Base-by-base conservation (phyloP, 2,797 vertebrate genomes). In the Selene dorsalis region DNA sequence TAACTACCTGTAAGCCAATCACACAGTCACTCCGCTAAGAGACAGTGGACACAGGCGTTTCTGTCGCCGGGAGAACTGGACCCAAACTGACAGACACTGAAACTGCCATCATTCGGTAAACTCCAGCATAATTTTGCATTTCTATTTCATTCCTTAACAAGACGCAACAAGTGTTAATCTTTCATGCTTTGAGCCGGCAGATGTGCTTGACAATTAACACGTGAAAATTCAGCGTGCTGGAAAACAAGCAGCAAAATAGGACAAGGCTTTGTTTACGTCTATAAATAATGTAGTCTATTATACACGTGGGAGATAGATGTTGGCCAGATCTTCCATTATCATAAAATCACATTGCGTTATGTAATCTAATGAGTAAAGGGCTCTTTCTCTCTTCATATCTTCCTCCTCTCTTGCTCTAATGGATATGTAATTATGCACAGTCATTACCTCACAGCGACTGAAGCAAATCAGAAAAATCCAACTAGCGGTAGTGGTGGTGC, bases 341-440 rank as follows among this genome's bases (percentile, higher is more conserved):
- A 88, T 79, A 48, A 71, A 80, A 76, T 61, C 57, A 41, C 62
- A 74, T 64, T 68, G 73, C 61, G 53, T 90, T 85, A 83, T 80
- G 73, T 75, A 86, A 90, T 86, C 57, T 79, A 86, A 86, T 83
- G 83, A 84, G 72, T 75, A 79, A 84, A 88, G 67, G 67, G 70
- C 24, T 86, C 58, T 79, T 39, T 61, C 72, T 79, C 76, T 82
- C 66, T 65, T 69, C 65, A 41, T 61, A 1, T 76, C 55, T 57
- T 52, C 52, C 55, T 55, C 47, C 55, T 69, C 28, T 65, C 50
- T 77, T 35, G 14, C 74, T 78, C 66, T 78, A 86, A 86, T 84
- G 69, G 59, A 43, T 67, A 10, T 63, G 70, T 84, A 87, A 88
- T 85, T 90, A 85, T 82, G 79, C 52, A 11, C 14, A 75, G 73